Conservation (phyloP, 1,140 invertebrate species). For the Drosophila suzukii region DNA sequence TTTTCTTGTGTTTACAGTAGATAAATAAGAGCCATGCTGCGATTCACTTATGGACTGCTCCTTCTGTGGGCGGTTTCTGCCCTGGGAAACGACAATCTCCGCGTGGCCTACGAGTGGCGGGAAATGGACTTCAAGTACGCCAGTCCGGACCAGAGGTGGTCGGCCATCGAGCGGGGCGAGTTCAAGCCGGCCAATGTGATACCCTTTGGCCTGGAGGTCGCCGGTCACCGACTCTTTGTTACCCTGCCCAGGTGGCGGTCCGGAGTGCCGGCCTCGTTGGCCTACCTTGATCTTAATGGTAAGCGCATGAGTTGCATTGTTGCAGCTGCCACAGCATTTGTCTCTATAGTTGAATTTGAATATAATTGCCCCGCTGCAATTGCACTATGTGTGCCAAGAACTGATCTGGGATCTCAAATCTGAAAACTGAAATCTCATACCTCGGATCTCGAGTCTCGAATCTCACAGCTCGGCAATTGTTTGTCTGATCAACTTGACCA, state of each 20-base stretch:
- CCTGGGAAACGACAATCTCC: slow-evolving; percentile 87
- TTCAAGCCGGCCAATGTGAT: slow-evolving; percentile 89
- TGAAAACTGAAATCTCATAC: too few relatives aligned
- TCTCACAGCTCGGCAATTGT: slow-evolving; percentile 40
- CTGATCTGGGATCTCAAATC: slow-evolving; percentile 39
- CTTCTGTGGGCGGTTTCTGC: slow-evolving; percentile 45
- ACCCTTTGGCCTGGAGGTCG: slow-evolving; percentile 89
- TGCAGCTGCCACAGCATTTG: slow-evolving; percentile 29
- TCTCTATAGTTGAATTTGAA: background rate
- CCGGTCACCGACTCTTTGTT: slow-evolving; percentile 87
- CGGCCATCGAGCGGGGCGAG: slow-evolving; percentile 85
- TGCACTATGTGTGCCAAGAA: slow-evolving; percentile 51
- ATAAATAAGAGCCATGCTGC: slow-evolving; percentile 47
- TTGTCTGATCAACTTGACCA: slow-evolving; percentile 32
- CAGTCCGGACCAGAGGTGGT: slow-evolving; percentile 85
- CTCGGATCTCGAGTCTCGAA: slow-evolving; percentile 27
- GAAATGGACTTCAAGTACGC: slow-evolving; percentile 89
- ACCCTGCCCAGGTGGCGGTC: slow-evolving; percentile 90
- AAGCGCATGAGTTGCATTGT: slow-evolving; percentile 64
- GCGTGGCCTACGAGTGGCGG: slow-evolving; percentile 89
- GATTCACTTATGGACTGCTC: slow-evolving; percentile 20
- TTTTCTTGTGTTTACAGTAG: slow-evolving; percentile 37
- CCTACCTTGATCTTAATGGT: slow-evolving; percentile 90
- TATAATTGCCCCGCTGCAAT: slow-evolving; percentile 38
- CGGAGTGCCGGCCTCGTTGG: slow-evolving; percentile 90